phyloP scores from a whole-genome alignment of 2,797 vertebrate species.

The Pantherophis alleghaniensis region DNA sequence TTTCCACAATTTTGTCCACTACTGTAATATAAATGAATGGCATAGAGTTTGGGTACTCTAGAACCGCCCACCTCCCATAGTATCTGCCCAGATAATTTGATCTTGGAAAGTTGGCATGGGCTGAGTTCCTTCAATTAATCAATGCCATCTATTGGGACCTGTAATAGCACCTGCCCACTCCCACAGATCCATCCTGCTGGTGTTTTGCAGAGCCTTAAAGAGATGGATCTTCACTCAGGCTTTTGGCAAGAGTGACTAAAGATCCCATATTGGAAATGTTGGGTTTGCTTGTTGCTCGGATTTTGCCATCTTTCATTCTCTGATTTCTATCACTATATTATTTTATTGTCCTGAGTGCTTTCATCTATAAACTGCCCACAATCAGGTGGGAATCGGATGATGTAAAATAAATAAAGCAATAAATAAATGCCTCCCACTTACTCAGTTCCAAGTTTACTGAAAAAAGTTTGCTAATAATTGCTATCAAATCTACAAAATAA shows the following conservation, averaged over 20 bases:
- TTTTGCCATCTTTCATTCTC: background rate
- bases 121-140: background rate
- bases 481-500: background rate
- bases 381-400: background rate
- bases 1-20: too few relatives aligned
- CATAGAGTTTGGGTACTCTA: background rate
- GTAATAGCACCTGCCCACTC: background rate
- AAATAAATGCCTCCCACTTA: background rate
- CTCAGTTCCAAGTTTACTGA: background rate
- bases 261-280: background rate
- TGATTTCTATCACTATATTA: background rate
- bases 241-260: background rate
- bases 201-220: background rate
- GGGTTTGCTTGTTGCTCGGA: background rate
- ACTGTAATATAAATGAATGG: background rate
- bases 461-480: background rate
- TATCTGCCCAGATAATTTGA: background rate
- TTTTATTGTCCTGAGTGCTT: background rate
- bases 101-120: background rate
- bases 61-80: background rate
- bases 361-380: background rate
- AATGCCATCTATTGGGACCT: background rate
- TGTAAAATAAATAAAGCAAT: background rate
- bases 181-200: background rate
- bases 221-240: background rate